Base-by-base conservation (phyloP, 2,113 vertebrate genomes). In the Oryctolagus cuniculus region DNA sequence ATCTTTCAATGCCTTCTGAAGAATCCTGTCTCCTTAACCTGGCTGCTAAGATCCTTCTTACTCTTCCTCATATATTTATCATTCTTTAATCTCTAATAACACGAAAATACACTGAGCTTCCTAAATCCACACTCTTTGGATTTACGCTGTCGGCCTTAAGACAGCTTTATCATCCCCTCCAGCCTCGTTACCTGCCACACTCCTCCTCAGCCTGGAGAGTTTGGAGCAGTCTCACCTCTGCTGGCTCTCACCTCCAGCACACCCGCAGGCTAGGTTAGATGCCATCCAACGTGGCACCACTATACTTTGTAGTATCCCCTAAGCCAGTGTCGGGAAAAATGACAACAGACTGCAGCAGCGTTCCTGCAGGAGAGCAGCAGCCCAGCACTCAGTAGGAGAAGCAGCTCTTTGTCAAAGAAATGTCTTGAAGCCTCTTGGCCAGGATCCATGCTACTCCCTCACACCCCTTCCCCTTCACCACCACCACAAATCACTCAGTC, bases 401-500 rank as follows among this genome's bases (percentile, higher is more conserved):
- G 7, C 27, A 5, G n/a, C 44, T 92, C 53, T 82, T 78, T 31
- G 67, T 38, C 61, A 75, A 84, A 88, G 80, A 87, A 93, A 81
- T 31, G 49, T 34, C 78, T 83, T 49, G 25, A 87, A 79, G 58
- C 31, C 0, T 69, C 25, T 70, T 85, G 29, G 10, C 38, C 64
- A 3, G 64, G 67, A 82, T 74, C 25, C 19, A 34, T 9, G 8
- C 7, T 87, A 31, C 79, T 27, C 78, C 51, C 6, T 64, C 27
- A 1, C 44, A 44, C 44, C 44, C 44, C 44, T 7, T 44, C 44
- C 44, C 84, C 19, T 67, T 44, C 38, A 69, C 44, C 12, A 29
- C 15, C 15, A 77, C 10, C 27, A 21, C 64, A 64, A 64, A 88
- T 58, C 49, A 24, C 3, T 51, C 34, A 9, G n/a, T 53, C 25